These are phyloP conservation scores for Synanthedon tipuliformis DNA, from an alignment of 2,888 invertebrate genomes.

Conservation along the genomic window DNA sequence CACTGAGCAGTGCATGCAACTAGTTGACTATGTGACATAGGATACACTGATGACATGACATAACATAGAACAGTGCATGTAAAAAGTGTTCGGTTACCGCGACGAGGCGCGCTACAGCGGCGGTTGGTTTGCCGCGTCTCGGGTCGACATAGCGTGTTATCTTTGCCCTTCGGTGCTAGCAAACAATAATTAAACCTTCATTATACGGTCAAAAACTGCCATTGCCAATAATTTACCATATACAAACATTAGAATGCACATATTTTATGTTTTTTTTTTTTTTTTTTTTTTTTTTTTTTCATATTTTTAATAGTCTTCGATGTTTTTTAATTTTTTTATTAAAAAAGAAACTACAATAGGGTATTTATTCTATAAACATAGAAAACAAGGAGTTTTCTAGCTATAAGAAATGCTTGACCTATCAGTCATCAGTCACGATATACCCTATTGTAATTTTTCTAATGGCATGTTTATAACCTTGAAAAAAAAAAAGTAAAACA, in stretches of 20 bases:
- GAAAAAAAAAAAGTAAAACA: no score
- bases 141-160: slow-evolving; percentile 63
- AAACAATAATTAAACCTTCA: slow-evolving; percentile 26
- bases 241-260: not conserved
- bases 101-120: slow-evolving; percentile 52
- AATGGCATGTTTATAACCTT: not conserved
- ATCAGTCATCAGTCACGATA: no score
- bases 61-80: slow-evolving; percentile 35
- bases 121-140: slow-evolving; percentile 55
- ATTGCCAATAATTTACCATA: not conserved
- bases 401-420: no score
- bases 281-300: not conserved
- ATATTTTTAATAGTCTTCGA: not conserved
- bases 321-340: no score
- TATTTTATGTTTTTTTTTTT: not conserved
- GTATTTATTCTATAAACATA: not conserved
- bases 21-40: not conserved
- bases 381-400: not conserved
- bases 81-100: slow-evolving; percentile 42
- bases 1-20: not conserved
- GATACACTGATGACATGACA: slow-evolving; percentile 25
- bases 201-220: not conserved
- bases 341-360: no score
- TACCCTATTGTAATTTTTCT: not conserved
- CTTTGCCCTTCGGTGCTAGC: slow-evolving; percentile 64